Percentiles rank a stretch among this genome's conserved stretches.
Conservation (phyloP, 2,888 invertebrate genomes). For the Stenichneumon culpator region DNA sequence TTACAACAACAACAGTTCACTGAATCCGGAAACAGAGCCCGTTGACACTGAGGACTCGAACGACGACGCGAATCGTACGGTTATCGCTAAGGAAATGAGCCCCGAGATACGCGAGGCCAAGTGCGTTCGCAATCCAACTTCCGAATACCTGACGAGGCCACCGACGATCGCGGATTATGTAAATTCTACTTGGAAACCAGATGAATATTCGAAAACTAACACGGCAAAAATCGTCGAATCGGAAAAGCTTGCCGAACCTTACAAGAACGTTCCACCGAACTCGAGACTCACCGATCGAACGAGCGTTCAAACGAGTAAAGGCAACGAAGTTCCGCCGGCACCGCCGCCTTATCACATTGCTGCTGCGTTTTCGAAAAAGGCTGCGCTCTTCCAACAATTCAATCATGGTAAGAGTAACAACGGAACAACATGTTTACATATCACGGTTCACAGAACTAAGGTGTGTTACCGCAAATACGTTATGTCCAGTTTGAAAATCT, state of each 20-base stretch:
- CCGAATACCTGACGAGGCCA: slow-evolving; percentile 79
- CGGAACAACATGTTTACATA: too few relatives aligned
- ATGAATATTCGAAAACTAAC: slow-evolving; percentile 82
- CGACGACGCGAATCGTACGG: slow-evolving; percentile 79
- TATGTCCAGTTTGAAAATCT: too few relatives aligned
- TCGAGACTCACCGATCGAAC: slow-evolving; percentile 84
- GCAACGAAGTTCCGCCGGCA: slow-evolving; percentile 79
- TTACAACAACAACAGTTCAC: slow-evolving; percentile 72
- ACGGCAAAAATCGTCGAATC: slow-evolving; percentile 82
- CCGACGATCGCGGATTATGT: slow-evolving; percentile 82
- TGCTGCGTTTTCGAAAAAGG: slow-evolving; percentile 93
- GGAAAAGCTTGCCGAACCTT: slow-evolving; percentile 80
- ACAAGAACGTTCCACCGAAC: slow-evolving; percentile 69
- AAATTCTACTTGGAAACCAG: slow-evolving; percentile 83
- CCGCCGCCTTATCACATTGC: slow-evolving; percentile 95
- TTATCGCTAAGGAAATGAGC: slow-evolving; percentile 81
- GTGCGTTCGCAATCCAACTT: slow-evolving; percentile 82
- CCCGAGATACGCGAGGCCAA: slow-evolving; percentile 84
- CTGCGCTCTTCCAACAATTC: slow-evolving; percentile 84
- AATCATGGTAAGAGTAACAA: slow-evolving; percentile 69
- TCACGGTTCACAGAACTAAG: too few relatives aligned
- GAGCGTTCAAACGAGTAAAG: slow-evolving; percentile 71
- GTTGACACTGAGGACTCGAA: slow-evolving; percentile 75
- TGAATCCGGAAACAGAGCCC: slow-evolving; percentile 72
- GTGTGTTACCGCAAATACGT: too few relatives aligned